A percentile compares a stretch with the other conserved stretches of the same genome.
phyloP scores from a whole-genome alignment of 2,113 vertebrate genomes.

The Cyanoliseus patagonus region DNA sequence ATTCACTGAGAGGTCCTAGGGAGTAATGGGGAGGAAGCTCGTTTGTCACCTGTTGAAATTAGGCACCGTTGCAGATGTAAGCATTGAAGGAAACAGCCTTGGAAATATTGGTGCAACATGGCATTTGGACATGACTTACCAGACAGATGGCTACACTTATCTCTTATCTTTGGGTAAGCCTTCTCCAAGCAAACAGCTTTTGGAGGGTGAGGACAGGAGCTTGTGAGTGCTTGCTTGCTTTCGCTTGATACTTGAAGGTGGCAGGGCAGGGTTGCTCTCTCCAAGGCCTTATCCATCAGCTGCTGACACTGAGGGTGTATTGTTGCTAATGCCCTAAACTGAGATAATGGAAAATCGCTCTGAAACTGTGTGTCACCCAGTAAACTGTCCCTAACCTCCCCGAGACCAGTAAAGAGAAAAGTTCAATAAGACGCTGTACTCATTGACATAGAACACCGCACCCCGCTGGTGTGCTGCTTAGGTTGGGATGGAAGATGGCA shows the following conservation, averaged over 20 bases:
- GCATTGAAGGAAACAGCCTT: neutral
- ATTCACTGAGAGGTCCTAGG: neutral
- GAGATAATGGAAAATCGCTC: neutral
- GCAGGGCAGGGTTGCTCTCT: neutral
- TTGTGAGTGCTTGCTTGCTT: accelerated
- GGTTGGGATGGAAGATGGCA: accelerated
- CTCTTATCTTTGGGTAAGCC: neutral
- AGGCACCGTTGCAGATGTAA: neutral
- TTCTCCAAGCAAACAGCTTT: neutral
- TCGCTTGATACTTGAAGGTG: accelerated
- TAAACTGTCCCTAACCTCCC: neutral
- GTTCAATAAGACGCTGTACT: accelerated
- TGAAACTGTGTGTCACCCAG: accelerated
- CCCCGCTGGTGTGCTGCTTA: neutral
- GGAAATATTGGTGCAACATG: accelerated
- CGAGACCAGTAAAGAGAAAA: neutral
- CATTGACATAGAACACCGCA: neutral
- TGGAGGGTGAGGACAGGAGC: neutral
- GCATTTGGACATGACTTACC: neutral
- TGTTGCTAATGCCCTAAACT: neutral
- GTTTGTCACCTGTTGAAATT: accelerated
- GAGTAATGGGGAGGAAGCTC: neutral
- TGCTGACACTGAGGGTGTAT: accelerated
- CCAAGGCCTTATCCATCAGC: neutral
- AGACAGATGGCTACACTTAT: neutral